phyloP scores from a whole-genome alignment of 2,797 vertebrate genomes.

The Crotalus adamanteus region DNA sequence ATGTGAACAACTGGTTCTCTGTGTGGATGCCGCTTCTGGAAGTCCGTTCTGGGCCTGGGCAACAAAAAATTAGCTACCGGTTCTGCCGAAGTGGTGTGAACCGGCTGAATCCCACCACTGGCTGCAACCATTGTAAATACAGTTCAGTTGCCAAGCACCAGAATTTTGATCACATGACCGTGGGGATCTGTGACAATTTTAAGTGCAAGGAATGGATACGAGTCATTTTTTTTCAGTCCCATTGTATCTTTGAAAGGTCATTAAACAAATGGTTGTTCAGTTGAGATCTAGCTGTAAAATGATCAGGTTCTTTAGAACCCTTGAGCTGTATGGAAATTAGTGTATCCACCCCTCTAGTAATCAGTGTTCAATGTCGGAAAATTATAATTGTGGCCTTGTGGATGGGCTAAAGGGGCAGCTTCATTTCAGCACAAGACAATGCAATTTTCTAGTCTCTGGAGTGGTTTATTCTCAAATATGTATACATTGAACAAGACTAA shows the following conservation, averaged over 20 bases:
- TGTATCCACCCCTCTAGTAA: background rate
- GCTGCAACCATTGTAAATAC: background rate
- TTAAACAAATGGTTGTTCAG: background rate
- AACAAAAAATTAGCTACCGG: too few relatives aligned
- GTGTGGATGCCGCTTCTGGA: too few relatives aligned
- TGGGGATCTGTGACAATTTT: background rate
- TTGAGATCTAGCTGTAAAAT: background rate
- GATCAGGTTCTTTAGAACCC: background rate
- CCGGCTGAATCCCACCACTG: too few relatives aligned
- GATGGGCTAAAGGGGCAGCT: background rate
- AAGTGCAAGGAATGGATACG: background rate
- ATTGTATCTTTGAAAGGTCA: background rate
- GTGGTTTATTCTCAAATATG: background rate
- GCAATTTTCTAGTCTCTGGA: background rate
- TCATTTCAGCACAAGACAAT: background rate
- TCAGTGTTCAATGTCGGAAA: background rate
- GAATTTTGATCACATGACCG: background rate
- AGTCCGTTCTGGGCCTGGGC: too few relatives aligned
- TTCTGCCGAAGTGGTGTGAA: too few relatives aligned
- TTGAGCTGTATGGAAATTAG: background rate
- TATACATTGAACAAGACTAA: background rate
- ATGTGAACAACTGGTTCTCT: too few relatives aligned
- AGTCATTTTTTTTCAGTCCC: background rate
- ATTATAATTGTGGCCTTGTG: background rate
- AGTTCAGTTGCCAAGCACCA: background rate